phyloP scores from a whole-genome alignment of 2,888 invertebrate species.

The Lepidonotus clava region DNA sequence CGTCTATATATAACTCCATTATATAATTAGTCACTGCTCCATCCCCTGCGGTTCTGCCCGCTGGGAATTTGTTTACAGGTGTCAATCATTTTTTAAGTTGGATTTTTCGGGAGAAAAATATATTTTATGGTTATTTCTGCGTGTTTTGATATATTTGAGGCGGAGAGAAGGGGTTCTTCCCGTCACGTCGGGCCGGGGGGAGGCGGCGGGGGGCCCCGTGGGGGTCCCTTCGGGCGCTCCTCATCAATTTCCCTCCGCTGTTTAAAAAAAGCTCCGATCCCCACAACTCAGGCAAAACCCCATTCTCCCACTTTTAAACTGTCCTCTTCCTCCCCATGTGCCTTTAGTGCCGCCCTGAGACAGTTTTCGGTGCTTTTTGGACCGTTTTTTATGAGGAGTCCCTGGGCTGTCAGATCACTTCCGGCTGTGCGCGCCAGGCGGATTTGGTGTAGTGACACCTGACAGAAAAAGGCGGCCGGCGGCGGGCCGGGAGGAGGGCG shows the following conservation, averaged over 20 bases:
- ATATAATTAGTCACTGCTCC: constrained; percentile 47
- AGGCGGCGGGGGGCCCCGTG: constrained; percentile 46
- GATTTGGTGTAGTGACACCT: constrained; percentile 53
- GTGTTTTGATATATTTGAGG: not conserved
- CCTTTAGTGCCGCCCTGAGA: not conserved
- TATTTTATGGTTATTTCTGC: not conserved
- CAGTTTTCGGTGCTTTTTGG: not conserved
- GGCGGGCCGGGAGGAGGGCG: too few species aligned
- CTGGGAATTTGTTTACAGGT: constrained; percentile 43
- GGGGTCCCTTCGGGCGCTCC: constrained; percentile 49
- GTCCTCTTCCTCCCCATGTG: not conserved
- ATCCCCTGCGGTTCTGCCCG: constrained; percentile 53
- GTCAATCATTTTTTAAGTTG: constrained; percentile 26
- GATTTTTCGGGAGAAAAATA: not conserved
- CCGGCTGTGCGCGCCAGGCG: constrained; percentile 26
- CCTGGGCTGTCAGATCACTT: constrained; percentile 52
- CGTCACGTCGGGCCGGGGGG: constrained; percentile 24
- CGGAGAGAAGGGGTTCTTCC: not conserved
- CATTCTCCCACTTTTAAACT: not conserved
- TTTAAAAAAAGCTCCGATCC: not conserved
- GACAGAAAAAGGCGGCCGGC: constrained; percentile 37
- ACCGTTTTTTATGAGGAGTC: constrained; percentile 30
- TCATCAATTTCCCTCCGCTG: constrained; percentile 39
- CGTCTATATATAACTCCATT: constrained; percentile 50
- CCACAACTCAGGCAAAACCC: not conserved